Base-by-base conservation (phyloP, 2,888 invertebrate species). In the Drosophila multiciliata region DNA sequence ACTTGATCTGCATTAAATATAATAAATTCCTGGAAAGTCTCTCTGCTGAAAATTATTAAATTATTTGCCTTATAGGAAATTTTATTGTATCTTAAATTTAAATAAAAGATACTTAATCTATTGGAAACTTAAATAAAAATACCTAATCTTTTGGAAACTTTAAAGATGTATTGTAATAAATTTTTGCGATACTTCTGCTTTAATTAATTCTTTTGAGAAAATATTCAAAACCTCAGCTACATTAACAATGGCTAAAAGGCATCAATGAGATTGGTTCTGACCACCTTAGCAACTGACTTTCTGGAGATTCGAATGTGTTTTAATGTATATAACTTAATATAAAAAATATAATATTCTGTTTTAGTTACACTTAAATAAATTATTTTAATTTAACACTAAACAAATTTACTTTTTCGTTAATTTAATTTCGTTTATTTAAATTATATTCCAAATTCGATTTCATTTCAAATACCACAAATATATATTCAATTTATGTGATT, bases 401-500 rank as follows among this genome's bases (percentile, higher is more conserved):
- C 4, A 20, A 20, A 20, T 20, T 45, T 20, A 1, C 1, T 4
- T 15, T 45, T 20, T 45, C 3, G 45, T 7, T 20, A 20, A 20
- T 7, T 20, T 20, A 12, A 45, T 45, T 12, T 45, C 1, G 45
- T 20, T 45, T 20, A 1, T 0, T 12, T 7, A 20, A 3, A 7
- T 7, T 3, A 3, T 45, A 4, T 4, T 20, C 1, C 45, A 15
- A 45, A 20, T 45, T 7, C 15, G 15, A 20, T 45, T 45, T 15
- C 45, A 23, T 15, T 45, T 23, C 7, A 23, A 4, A 23, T 4
- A 45, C 15, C 23, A 45, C 20, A 45, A 23, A 23, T 8, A 15
- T 15, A 4, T 8, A 11, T 17, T 20, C 9, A 57, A 62, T 64
- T 65, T 58, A 15, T 9, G 50, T 42, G 53, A 61, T 66, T 64